Percentiles rank a stretch among this genome's conserved stretches.
phyloP scores from a whole-genome alignment of 2,113 vertebrate species.

The Motacilla tschutschensis region DNA sequence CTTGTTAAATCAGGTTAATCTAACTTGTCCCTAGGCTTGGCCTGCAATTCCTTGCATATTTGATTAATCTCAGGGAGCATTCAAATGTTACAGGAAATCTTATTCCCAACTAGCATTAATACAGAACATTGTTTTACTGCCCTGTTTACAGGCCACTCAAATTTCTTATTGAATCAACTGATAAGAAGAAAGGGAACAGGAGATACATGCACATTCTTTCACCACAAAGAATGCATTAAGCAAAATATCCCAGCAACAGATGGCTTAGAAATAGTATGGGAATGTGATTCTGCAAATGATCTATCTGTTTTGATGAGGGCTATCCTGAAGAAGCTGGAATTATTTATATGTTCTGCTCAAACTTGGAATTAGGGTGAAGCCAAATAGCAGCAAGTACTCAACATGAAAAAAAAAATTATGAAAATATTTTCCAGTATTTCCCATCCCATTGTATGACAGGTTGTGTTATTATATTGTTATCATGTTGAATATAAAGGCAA shows the following conservation, averaged over 20 bases:
- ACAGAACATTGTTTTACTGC: background rate
- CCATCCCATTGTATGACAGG: conserved; percentile 23
- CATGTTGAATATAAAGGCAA: conserved; percentile 19
- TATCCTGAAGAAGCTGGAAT: background rate
- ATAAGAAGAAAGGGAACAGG: background rate
- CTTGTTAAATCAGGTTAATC: conserved; percentile 10
- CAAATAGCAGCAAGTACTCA: conserved; percentile 13
- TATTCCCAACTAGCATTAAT: background rate
- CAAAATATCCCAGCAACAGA: background rate
- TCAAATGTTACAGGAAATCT: background rate
- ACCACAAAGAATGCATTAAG: background rate
- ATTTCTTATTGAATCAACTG: background rate
- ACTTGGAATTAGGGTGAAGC: background rate
- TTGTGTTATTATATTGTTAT: background rate
- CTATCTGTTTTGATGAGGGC: background rate
- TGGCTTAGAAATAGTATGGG: background rate
- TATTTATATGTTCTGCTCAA: background rate
- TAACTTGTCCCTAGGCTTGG: background rate
- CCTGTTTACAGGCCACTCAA: background rate
- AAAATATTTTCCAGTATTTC: conserved; percentile 32
- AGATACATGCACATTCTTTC: background rate
- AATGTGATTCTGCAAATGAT: background rate
- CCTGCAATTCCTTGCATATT: background rate
- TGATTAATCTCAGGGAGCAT: background rate
- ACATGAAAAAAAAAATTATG: background rate